phyloP scores from a whole-genome alignment of 2,888 invertebrate species.

The Girardia tigrina region DNA sequence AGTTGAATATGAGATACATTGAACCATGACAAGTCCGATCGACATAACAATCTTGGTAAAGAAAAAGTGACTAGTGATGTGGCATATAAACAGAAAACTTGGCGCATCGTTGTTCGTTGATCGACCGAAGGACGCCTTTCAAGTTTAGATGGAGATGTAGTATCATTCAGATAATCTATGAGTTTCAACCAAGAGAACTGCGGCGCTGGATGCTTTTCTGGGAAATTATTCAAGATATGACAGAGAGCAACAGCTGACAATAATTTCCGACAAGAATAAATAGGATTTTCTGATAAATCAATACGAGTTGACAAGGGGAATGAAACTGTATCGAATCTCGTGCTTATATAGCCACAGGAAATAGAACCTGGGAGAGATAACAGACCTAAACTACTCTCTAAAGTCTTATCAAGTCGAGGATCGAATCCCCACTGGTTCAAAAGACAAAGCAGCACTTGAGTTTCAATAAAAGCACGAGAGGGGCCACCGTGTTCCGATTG shows the following conservation, averaged over 20 bases:
- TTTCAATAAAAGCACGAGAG: not conserved
- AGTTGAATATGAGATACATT: not conserved
- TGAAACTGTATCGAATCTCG: not conserved
- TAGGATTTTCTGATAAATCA: not conserved
- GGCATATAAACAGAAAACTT: not conserved
- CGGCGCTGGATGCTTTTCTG: not conserved
- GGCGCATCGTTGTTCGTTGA: not conserved
- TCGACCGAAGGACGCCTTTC: not conserved
- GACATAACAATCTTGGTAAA: not conserved
- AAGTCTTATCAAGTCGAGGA: not conserved
- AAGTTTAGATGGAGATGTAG: not conserved
- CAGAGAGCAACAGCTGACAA: not conserved
- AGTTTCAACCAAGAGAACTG: not conserved
- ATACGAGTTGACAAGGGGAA: not conserved
- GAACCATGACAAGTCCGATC: not conserved
- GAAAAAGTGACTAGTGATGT: not conserved
- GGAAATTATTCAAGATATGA: not conserved
- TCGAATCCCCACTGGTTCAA: not conserved
- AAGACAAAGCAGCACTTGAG: not conserved
- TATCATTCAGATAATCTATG: not conserved
- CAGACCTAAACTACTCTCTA: not conserved
- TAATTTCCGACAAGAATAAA: not conserved
- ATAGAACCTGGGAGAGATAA: not conserved
- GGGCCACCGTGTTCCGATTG: not conserved
- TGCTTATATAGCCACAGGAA: not conserved